Evolutionary conservation across 2,113 vertebrate genomes (phyloP).

Genomic region (Pterophyllum scalare): DNA sequence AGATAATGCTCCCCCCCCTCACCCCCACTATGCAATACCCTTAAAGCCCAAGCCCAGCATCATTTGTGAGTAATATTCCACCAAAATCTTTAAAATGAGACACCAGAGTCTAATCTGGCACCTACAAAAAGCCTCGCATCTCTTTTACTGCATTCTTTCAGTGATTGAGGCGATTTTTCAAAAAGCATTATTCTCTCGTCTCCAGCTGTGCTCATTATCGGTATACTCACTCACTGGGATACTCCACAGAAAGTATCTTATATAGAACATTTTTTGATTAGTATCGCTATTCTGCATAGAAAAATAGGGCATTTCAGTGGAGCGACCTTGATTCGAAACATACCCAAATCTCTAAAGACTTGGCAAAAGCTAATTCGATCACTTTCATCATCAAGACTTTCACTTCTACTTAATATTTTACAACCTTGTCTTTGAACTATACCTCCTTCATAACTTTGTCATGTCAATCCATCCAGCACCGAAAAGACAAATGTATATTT

Average conservation of each 20-base stretch:
- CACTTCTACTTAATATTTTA: conserved; percentile 69
- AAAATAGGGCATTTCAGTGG: conserved; percentile 74
- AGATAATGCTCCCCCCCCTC: not conserved
- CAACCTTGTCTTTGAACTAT: conserved; percentile 53
- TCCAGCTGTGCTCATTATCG: conserved; percentile 63
- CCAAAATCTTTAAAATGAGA: conserved; percentile 37
- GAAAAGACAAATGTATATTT: conserved; percentile 57
- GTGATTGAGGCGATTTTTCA: conserved; percentile 46
- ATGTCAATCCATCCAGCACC: conserved; percentile 44
- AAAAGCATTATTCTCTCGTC: conserved; percentile 56
- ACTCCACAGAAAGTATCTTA: conserved; percentile 68
- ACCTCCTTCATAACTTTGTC: conserved; percentile 57
- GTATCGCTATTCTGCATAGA: conserved; percentile 51
- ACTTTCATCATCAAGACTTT: conserved; percentile 70
- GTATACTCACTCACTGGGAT: conserved; percentile 43
- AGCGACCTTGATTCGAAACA: conserved; percentile 79
- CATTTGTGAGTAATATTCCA: conserved; percentile 17
- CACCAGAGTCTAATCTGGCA: conserved; percentile 11
- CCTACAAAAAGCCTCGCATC: conserved; percentile 9
- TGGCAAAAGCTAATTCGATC: conserved; percentile 77
- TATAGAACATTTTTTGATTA: conserved; percentile 77
- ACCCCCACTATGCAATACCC: not conserved
- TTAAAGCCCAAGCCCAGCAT: not conserved
- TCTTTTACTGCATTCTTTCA: conserved; percentile 16
- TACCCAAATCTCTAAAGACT: conserved; percentile 71